These are phyloP conservation scores for Heterotis niloticus DNA, from an alignment of 2,113 vertebrate species.

Conservation along the genomic window DNA sequence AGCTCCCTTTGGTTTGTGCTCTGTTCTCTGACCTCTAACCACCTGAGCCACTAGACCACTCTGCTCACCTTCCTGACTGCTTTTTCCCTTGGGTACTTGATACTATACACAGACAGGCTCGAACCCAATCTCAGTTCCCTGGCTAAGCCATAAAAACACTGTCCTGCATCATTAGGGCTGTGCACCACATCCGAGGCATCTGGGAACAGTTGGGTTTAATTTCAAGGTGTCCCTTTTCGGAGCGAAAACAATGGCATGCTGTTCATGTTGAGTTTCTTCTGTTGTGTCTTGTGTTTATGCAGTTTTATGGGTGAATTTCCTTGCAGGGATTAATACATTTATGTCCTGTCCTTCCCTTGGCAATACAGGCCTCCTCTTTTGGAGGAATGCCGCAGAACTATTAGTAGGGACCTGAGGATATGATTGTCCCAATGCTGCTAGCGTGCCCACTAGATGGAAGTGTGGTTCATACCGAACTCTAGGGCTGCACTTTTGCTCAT, in stretches of 20 bases:
- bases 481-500: background rate
- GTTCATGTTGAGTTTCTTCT: background rate
- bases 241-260: conserved; percentile 5
- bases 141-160: conserved; percentile 5
- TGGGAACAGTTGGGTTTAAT: background rate
- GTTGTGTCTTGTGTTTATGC: too few relatives aligned
- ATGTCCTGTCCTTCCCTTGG: background rate
- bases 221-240: conserved; percentile 10
- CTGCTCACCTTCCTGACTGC: background rate
- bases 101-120: background rate
- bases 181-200: background rate
- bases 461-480: conserved; percentile 3
- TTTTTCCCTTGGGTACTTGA: too few relatives aligned
- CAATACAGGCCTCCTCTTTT: conserved; percentile 6
- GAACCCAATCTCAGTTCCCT: conserved; percentile 13
- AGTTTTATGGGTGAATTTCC: too few relatives aligned
- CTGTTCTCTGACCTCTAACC: conserved; percentile 3
- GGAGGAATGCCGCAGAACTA: background rate
- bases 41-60: background rate
- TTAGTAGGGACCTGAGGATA: background rate
- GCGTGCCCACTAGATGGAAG: conserved; percentile 11
- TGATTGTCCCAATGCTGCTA: background rate
- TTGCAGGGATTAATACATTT: too few relatives aligned
- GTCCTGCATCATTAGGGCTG: background rate
- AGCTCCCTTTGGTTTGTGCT: too few relatives aligned